These are phyloP conservation scores for Rhamphomyia laevipes DNA, from an alignment of 2,888 invertebrate species.

Conservation along the genomic window DNA sequence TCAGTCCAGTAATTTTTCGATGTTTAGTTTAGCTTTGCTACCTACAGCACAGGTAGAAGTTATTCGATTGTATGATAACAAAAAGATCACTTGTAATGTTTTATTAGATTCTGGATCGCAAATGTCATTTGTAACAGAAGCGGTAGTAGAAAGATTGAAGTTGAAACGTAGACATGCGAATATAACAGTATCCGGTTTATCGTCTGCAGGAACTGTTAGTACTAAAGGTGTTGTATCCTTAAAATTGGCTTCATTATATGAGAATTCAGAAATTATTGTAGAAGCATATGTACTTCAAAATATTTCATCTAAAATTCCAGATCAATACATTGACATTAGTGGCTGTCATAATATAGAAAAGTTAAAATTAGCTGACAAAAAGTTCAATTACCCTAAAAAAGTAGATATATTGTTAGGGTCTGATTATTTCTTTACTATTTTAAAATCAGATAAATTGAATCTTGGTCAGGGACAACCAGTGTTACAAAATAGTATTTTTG, in stretches of 20 bases:
- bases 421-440: not conserved
- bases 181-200: not conserved
- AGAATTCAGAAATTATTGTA: not conserved
- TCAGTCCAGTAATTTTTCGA: not conserved
- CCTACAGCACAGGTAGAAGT: not conserved
- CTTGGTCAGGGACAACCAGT: not conserved
- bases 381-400: not conserved
- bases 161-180: not conserved
- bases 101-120: not conserved
- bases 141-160: not conserved
- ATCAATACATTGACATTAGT: not conserved
- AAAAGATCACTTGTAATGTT: not conserved
- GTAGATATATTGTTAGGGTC: not conserved
- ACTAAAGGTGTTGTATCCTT: not conserved
- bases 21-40: not conserved
- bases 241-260: not conserved
- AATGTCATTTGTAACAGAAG: not conserved
- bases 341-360: not conserved
- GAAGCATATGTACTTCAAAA: not conserved
- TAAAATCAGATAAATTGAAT: not conserved
- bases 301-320: not conserved
- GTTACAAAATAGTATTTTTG: not conserved
- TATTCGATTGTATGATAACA: not conserved
- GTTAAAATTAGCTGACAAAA: not conserved
- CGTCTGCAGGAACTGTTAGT: not conserved